A percentile compares a stretch with the other conserved stretches of the same genome.
phyloP scores from a whole-genome alignment of 30 jellyfish, hydroid and myxozoan species.

The Clytia hemisphaerica region DNA sequence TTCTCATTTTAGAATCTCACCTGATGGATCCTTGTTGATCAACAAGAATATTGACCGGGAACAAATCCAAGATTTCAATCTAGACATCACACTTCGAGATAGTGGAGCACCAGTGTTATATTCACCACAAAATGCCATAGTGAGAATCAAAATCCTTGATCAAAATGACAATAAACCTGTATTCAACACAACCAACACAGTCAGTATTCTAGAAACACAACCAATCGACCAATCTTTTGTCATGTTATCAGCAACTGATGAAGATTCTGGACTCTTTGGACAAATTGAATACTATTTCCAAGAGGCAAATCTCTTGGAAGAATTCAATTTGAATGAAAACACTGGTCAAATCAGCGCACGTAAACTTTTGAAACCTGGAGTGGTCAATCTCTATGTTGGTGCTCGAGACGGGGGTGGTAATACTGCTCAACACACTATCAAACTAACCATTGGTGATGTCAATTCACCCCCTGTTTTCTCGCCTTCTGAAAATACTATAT shows the following conservation, averaged over 20 bases:
- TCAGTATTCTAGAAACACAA: slow-evolving; percentile 24
- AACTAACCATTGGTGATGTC: background rate
- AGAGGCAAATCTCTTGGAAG: slow-evolving; percentile 20
- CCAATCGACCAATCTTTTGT: slow-evolving; percentile 35
- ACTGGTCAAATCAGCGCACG: slow-evolving; percentile 48
- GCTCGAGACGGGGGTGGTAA: no score
- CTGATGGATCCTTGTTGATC: background rate
- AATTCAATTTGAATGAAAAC: slow-evolving; percentile 11
- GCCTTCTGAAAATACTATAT: background rate
- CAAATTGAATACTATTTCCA: slow-evolving; percentile 33
- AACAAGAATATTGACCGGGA: slow-evolving; percentile 5
- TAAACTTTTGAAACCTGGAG: background rate
- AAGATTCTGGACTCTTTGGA: slow-evolving; percentile 50
- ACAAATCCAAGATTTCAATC: background rate
- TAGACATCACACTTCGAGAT: background rate
- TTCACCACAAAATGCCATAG: background rate
- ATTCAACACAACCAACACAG: slow-evolving; percentile 6
- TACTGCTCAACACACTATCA: background rate
- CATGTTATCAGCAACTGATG: slow-evolving; percentile 39
- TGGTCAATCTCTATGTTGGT: no score
- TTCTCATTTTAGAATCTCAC: background rate
- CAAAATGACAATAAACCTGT: slow-evolving; percentile 14
- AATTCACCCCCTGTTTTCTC: slow-evolving; percentile 7
- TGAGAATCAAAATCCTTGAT: background rate
- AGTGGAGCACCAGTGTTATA: slow-evolving; percentile 1